Base-by-base conservation (phyloP, 2,797 vertebrate genomes). In the Rhinatrema bivittatum region DNA sequence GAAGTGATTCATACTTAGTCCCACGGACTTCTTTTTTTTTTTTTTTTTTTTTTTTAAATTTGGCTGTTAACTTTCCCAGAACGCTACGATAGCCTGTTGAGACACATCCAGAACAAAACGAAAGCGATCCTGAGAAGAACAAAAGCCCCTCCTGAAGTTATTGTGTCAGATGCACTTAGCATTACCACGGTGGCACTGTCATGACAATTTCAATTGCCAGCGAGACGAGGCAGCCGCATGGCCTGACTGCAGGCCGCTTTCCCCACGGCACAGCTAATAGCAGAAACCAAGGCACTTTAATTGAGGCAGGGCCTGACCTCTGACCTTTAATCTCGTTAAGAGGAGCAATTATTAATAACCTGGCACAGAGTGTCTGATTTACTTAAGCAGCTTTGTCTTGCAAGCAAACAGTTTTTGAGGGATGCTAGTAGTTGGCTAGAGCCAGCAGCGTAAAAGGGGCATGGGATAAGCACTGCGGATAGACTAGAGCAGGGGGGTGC, bases 341-440 rank as follows among this genome's bases (percentile, higher is more conserved):
- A 44, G 25, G 22, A 20, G 25, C 45, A 40, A 51, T 44, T 36
- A 36, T 36, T 42, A 24, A 23, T 37, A 44, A 11, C 29, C 22
- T 35, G 26, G 40, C 27, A 41, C 40, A 39, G 19, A 25, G 49
- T 46, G 38, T 40, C 26, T 21, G 47, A 34, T 59, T 48, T 40
- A 42, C 16, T 46, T 37, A 38, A 30, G 32, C 20, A 40, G 20
- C 38, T 43, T 42, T 42, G 20, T 40, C 39, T 26, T 11, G 18
- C 10, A 20, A 49, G 30, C 22, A 20, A 24, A 33, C 29, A 0
- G 43, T 48, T 54, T 25, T 54, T 25, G 16, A 37, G 35, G 29
- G 42, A 28, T 20, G 37, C 38, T 31, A 39, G 39, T 28, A 25
- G 7, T 27, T 38, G 33, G 20, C 12, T 21, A 45, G 29, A 46